Evolutionary conservation across 2,797 vertebrate genomes (phyloP).

Genomic region (Sebastes hubbsi): DNA sequence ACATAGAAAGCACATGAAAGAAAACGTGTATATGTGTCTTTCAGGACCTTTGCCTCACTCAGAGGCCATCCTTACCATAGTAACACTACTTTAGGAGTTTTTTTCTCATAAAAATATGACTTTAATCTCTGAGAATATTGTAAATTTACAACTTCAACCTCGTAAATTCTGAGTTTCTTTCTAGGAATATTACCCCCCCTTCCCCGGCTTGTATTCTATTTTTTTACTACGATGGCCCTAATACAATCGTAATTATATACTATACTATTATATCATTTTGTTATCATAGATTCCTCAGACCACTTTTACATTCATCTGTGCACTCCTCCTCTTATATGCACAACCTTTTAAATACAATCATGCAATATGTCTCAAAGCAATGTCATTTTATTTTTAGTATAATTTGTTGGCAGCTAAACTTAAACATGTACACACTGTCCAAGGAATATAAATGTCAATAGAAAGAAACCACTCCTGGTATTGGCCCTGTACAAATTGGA

Average conservation of each 20-base stretch:
- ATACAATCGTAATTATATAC: neutral
- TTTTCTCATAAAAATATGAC: too few species aligned
- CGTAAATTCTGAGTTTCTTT: too few species aligned
- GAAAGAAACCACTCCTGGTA: neutral
- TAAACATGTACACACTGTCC: neutral
- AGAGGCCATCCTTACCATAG: too few species aligned
- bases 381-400: neutral
- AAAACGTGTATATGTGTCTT: too few species aligned
- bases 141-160: too few species aligned
- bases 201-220: rapidly evolving
- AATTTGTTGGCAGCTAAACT: neutral
- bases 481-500: neutral
- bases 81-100: rapidly evolving
- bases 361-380: neutral
- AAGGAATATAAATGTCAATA: neutral
- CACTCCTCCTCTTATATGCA: neutral
- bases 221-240: too few species aligned
- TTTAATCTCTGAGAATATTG: too few species aligned
- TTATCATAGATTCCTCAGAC: neutral
- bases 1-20: too few species aligned
- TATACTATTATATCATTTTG: neutral
- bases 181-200: too few species aligned
- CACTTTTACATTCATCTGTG: neutral
- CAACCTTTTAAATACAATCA: neutral
- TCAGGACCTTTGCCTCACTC: too few species aligned